phyloP scores from a whole-genome alignment of 2,888 invertebrate species.

The Phorcus lineatus region DNA sequence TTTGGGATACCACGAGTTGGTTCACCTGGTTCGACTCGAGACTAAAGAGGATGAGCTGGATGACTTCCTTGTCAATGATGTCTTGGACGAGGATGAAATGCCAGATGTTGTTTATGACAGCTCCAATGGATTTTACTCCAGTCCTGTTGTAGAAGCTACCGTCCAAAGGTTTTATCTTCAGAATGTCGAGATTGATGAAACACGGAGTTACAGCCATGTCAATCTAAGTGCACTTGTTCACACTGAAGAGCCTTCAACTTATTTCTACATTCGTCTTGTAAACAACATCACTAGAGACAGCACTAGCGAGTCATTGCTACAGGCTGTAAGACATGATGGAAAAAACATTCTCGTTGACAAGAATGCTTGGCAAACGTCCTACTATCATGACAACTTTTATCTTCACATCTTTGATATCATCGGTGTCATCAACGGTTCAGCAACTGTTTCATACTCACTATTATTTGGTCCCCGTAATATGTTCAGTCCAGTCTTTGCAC shows the following conservation, averaged over 20 bases:
- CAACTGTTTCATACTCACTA: constrained; percentile 24
- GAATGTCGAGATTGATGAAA: neutral
- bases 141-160: constrained; percentile 17
- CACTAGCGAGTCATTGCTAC: constrained; percentile 8
- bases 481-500: constrained; percentile 35
- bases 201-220: constrained; percentile 31
- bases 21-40: constrained; percentile 48
- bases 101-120: constrained; percentile 50
- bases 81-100: constrained; percentile 38
- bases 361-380: constrained; percentile 44
- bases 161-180: neutral
- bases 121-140: constrained; percentile 35
- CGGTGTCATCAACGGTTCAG: neutral
- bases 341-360: constrained; percentile 32
- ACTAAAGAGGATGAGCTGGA: constrained; percentile 40
- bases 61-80: constrained; percentile 54
- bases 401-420: constrained; percentile 40
- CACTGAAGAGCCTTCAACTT: constrained; percentile 3
- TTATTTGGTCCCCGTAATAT: constrained; percentile 37
- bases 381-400: constrained; percentile 36
- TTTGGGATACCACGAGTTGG: constrained; percentile 48
- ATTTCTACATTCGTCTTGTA: constrained; percentile 36
- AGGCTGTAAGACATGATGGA: constrained; percentile 28
- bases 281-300: constrained; percentile 36
- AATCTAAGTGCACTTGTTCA: neutral